Evolutionary conservation across 2,888 invertebrate genomes (phyloP).

Genomic region (Trachelus iudaicus): DNA sequence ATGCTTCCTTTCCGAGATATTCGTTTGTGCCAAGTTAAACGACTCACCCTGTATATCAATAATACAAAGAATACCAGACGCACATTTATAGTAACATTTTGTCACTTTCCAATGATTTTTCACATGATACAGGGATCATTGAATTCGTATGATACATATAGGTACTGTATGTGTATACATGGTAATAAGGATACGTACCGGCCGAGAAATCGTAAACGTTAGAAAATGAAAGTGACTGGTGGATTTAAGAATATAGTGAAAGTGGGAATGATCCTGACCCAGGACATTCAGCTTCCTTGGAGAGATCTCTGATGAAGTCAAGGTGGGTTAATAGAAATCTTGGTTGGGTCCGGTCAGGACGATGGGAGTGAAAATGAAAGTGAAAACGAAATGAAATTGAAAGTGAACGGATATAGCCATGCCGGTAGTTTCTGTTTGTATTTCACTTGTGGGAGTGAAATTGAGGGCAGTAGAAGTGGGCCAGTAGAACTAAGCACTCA

Average conservation of each 20-base stretch:
- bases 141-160: not conserved
- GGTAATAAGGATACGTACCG: not conserved
- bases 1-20: too few species aligned
- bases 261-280: conserved; percentile 41
- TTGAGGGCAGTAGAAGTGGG: conserved; percentile 39
- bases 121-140: not conserved
- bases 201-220: conserved; percentile 24
- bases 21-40: too few species aligned
- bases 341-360: conserved; percentile 37
- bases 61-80: not conserved
- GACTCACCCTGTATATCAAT: not conserved
- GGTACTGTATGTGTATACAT: too few species aligned
- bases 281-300: conserved; percentile 30
- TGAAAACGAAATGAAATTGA: conserved; percentile 37
- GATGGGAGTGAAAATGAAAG: conserved; percentile 34
- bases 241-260: conserved; percentile 24
- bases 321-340: conserved; percentile 37
- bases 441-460: conserved; percentile 30
- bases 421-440: not conserved
- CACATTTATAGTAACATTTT: not conserved
- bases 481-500: conserved; percentile 31
- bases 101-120: not conserved
- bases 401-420: conserved; percentile 9
- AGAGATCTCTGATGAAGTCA: conserved; percentile 27
- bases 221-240: conserved; percentile 30